Evolutionary conservation across 1,140 invertebrate genomes (phyloP).

Genomic region (Harlomillsia oculata): DNA sequence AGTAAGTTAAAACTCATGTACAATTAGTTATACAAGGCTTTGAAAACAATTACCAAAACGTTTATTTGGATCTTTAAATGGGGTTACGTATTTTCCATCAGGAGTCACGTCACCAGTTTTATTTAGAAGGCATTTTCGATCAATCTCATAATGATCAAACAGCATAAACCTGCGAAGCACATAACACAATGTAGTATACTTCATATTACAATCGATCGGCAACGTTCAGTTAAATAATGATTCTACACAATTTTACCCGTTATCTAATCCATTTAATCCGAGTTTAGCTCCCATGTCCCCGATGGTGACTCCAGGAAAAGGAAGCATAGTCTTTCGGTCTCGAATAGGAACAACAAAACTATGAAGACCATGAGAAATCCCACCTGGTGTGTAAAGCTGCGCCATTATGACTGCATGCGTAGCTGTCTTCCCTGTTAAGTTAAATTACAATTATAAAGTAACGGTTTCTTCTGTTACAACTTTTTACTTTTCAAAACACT

Average conservation of each 20-base stretch:
- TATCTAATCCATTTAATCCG: conserved; percentile 78
- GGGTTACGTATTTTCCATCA: conserved; percentile 48
- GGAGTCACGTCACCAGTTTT: conserved; percentile 50
- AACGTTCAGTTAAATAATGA: background rate
- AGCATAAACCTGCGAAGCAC: conserved; percentile 42
- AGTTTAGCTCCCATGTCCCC: conserved; percentile 81
- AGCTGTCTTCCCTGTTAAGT: conserved; percentile 44
- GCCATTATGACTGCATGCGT: conserved; percentile 52
- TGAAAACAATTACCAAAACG: conserved; percentile 40
- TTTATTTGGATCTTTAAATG: conserved; percentile 41
- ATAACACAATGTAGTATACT: conserved; percentile 9
- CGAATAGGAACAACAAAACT: conserved; percentile 72
- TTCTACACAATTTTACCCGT: conserved; percentile 46
- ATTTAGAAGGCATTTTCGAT: conserved; percentile 47
- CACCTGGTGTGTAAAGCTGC: conserved; percentile 56
- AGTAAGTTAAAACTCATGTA: too few relatives aligned
- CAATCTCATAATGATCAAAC: conserved; percentile 48
- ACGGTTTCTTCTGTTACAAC: too few relatives aligned
- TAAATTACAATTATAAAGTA: background rate
- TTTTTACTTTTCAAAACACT: too few relatives aligned
- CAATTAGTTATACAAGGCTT: too few relatives aligned
- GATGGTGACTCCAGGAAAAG: conserved; percentile 56
- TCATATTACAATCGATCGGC: background rate
- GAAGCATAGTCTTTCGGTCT: conserved; percentile 59
- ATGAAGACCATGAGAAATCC: conserved; percentile 73